Percentiles rank a stretch among this genome's conserved stretches.
Evolutionary conservation across 2,797 vertebrate genomes (phyloP).

Genomic region (Spatula clypeata): DNA sequence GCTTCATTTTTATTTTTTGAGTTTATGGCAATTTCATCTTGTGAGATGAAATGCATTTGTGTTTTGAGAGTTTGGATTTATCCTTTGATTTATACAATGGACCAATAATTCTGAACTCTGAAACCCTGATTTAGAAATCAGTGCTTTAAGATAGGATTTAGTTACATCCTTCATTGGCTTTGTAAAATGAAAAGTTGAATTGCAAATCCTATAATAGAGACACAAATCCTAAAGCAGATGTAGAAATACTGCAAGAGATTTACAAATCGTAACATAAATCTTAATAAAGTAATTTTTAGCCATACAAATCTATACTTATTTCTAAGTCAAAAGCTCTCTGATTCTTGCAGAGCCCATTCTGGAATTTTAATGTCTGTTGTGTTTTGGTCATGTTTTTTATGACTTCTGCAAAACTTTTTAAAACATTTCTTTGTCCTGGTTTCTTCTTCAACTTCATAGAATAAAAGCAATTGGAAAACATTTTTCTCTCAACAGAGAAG

Average conservation of each 20-base stretch:
- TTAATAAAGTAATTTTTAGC: constrained; percentile 20
- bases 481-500: background rate
- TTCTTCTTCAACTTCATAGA: background rate
- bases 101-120: background rate
- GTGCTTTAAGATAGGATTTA: background rate
- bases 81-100: background rate
- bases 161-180: background rate
- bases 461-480: background rate
- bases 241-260: constrained; percentile 25
- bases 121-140: background rate
- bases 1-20: background rate
- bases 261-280: background rate
- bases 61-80: background rate
- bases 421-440: background rate
- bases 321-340: constrained; percentile 5
- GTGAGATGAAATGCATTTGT: background rate
- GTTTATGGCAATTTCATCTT: background rate
- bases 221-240: constrained; percentile 12
- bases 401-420: background rate
- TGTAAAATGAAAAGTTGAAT: background rate
- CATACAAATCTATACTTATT: background rate
- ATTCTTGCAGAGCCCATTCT: background rate
- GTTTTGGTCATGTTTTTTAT: background rate
- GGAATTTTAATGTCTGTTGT: constrained; percentile 1
- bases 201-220: constrained; percentile 44